Conservation (phyloP, 2,797 vertebrate genomes). For the Molothrus ater region DNA sequence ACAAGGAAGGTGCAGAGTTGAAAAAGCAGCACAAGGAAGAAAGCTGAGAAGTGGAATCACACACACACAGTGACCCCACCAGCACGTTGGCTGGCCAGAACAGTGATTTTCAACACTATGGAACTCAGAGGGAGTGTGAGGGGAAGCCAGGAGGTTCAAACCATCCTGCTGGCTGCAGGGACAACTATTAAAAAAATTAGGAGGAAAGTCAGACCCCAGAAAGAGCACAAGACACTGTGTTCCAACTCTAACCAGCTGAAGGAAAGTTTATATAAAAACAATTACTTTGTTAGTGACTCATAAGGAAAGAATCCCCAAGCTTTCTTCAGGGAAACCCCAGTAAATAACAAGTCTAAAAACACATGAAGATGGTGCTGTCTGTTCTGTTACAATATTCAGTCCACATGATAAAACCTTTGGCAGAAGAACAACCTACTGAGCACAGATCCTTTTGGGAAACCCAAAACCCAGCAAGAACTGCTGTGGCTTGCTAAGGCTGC, state of each 20-base stretch:
- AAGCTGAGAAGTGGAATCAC: not conserved
- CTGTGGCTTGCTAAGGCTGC: slow-evolving; percentile 16
- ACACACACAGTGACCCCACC: not conserved
- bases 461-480: slow-evolving; percentile 45
- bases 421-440: slow-evolving; percentile 40
- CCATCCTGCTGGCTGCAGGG: slow-evolving; percentile 9
- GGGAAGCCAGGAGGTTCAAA: slow-evolving; percentile 31
- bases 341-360: slow-evolving; percentile 76
- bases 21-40: not conserved
- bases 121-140: not conserved
- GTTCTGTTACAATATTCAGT: slow-evolving; percentile 42
- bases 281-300: slow-evolving; percentile 77
- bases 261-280: slow-evolving; percentile 79
- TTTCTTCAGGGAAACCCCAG: slow-evolving; percentile 82
- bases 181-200: slow-evolving; percentile 64
- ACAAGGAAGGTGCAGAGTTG: not conserved
- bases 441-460: slow-evolving; percentile 63
- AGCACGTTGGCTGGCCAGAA: not conserved
- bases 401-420: slow-evolving; percentile 72
- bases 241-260: slow-evolving; percentile 77
- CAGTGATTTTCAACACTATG: not conserved
- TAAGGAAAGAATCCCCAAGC: slow-evolving; percentile 74
- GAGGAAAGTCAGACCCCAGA: slow-evolving; percentile 45
- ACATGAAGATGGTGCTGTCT: slow-evolving; percentile 70
- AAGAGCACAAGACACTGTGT: slow-evolving; percentile 61